These are phyloP conservation scores for Aleiodes alternator DNA, from an alignment of 2,888 invertebrate genomes.

Conservation along the genomic window DNA sequence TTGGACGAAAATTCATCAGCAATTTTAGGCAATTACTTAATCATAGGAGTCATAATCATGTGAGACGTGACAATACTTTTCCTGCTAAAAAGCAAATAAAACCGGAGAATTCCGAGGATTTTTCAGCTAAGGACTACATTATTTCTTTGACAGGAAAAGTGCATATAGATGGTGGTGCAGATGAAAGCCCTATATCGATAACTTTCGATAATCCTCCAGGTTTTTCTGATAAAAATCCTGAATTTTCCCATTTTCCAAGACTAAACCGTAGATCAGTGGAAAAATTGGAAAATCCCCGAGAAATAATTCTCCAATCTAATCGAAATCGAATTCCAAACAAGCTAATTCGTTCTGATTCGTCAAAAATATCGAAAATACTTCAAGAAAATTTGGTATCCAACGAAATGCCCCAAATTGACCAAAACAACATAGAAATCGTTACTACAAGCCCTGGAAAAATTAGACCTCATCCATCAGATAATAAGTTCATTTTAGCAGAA, in stretches of 20 bases:
- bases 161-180: conserved; percentile 58
- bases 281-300: conserved; percentile 41
- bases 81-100: conserved; percentile 11
- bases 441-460: conserved; percentile 44
- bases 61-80: not conserved
- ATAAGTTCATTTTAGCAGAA: not conserved
- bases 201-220: conserved; percentile 58
- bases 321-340: conserved; percentile 7
- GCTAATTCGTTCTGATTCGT: conserved; percentile 4
- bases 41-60: no score
- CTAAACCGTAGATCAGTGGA: conserved; percentile 38
- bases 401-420: conserved; percentile 46
- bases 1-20: no score
- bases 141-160: conserved; percentile 63
- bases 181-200: conserved; percentile 58
- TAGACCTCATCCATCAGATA: conserved; percentile 21
- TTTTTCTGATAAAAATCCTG: conserved; percentile 25
- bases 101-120: conserved; percentile 1
- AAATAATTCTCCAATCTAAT: conserved; percentile 17
- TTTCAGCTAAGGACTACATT: conserved; percentile 49
- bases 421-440: conserved; percentile 2
- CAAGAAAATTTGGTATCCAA: conserved; percentile 11
- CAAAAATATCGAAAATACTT: not conserved
- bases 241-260: not conserved
- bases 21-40: no score